A percentile compares a stretch with the other conserved stretches of the same genome.
Conservation (phyloP, 2,888 invertebrate genomes). For the Oligia strigilis region DNA sequence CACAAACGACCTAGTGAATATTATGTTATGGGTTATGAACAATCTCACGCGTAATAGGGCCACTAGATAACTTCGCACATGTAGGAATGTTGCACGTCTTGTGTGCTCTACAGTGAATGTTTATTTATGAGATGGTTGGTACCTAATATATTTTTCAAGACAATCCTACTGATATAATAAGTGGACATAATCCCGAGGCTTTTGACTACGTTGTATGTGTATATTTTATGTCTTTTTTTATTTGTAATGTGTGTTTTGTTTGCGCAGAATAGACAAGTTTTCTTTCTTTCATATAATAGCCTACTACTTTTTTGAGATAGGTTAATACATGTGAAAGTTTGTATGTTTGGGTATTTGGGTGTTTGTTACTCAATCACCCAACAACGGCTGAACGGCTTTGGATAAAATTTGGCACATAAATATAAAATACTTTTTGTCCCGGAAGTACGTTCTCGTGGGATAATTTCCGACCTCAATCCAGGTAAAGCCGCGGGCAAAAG, state of each 20-base stretch:
- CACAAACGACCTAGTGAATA: constrained; percentile 67
- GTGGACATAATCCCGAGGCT: too few species aligned
- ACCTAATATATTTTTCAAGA: constrained; percentile 1
- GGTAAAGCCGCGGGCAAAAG: background rate
- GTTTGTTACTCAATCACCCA: background rate
- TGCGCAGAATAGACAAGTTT: too few species aligned
- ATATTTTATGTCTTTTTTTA: too few species aligned
- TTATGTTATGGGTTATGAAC: constrained; percentile 70
- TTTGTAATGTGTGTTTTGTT: too few species aligned
- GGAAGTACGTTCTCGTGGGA: background rate
- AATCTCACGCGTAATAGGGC: constrained; percentile 61
- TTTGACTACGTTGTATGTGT: too few species aligned
- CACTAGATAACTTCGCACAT: constrained; percentile 57
- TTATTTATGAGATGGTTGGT: constrained; percentile 40
- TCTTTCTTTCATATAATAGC: too few species aligned
- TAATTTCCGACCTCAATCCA: background rate
- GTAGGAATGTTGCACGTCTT: constrained; percentile 25
- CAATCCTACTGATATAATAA: too few species aligned
- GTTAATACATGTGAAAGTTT: background rate
- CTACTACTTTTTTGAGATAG: too few species aligned
- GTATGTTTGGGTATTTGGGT: background rate
- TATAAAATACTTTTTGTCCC: background rate
- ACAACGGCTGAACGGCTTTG: background rate
- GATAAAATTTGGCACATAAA: background rate
- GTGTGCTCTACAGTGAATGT: constrained; percentile 23